phyloP scores from a whole-genome alignment of 1,140 invertebrate species.

The Brachionus paranguensis region DNA sequence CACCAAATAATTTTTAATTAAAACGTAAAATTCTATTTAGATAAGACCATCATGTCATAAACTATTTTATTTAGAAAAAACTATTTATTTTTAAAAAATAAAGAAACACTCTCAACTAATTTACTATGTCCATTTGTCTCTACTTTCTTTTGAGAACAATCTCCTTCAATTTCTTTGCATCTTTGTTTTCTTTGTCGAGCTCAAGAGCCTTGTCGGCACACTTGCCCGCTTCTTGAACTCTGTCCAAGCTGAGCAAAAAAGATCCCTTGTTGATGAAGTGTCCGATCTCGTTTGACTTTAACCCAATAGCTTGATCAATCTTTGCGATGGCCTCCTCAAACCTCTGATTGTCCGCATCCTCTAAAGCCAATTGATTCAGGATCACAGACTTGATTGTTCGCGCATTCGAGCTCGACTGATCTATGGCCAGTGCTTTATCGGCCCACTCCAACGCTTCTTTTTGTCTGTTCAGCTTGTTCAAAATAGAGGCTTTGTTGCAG shows the following conservation, averaged over 20 bases:
- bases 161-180: background rate
- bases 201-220: background rate
- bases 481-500: slow-evolving; percentile 7
- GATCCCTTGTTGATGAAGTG: slow-evolving; percentile 18
- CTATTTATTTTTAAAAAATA: background rate
- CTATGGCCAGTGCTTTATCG: background rate
- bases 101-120: background rate
- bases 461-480: background rate
- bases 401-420: background rate
- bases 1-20: no score
- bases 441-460: background rate
- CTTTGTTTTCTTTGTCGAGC: slow-evolving; percentile 3
- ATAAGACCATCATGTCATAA: no score
- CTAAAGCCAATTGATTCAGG: background rate
- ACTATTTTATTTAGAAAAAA: background rate
- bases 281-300: background rate
- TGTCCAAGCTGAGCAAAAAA: background rate
- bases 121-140: background rate
- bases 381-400: background rate
- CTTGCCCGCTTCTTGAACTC: background rate
- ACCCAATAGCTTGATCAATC: background rate
- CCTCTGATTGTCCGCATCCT: background rate
- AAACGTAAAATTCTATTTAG: no score
- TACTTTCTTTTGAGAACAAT: background rate
- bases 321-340: background rate